Base-by-base conservation (phyloP, 1,140 invertebrate species). In the Platyura marginata region DNA sequence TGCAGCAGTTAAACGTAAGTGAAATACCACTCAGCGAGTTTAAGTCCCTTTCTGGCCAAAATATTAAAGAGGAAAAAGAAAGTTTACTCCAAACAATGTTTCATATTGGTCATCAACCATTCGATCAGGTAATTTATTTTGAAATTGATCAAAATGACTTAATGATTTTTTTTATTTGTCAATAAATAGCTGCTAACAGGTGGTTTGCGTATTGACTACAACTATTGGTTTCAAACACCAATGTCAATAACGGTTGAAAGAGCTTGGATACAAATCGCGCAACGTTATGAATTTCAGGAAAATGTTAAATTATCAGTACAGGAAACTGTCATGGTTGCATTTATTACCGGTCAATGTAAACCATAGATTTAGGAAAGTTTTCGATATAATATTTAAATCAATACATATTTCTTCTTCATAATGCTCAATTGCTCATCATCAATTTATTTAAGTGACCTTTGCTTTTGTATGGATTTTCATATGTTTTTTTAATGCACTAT, bases 41-140 rank as follows among this genome's bases (percentile, higher is more conserved):
- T 42, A 51, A 59, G 21, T 49, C 51, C 3, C 32, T 40, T 16
- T 25, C 43, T 10, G 59, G 59, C 1, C 59, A 61, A 43, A 60
- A 70, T 25, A 64, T 68, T 1, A 51, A 68, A 35, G 61, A 66
- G 43, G 58, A 59, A n/a, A 69, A 74, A 18, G 66, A 70, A 0
- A 51, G 51, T 8, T 59, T 84, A 2, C 57, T 81, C 2, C 72
- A 79, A 50, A 71, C 71, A 16, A 82, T 83, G 79, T 84, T 83
- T 52, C 77, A 79, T 47, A 80, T 84, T 35, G 79, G 75, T 9
- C 65, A 72, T 41, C 59, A 61, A 15, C 69, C 70, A 3, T 83
- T 83, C 48, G 79, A 84, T 64, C 73, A 80, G 62, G 75, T 80
- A 56, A 49, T 38, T 33, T 44, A 19, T 40, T 29, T 44, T 32